Conservation (phyloP, 1,140 invertebrate genomes). For the Euura saliciscinereae region DNA sequence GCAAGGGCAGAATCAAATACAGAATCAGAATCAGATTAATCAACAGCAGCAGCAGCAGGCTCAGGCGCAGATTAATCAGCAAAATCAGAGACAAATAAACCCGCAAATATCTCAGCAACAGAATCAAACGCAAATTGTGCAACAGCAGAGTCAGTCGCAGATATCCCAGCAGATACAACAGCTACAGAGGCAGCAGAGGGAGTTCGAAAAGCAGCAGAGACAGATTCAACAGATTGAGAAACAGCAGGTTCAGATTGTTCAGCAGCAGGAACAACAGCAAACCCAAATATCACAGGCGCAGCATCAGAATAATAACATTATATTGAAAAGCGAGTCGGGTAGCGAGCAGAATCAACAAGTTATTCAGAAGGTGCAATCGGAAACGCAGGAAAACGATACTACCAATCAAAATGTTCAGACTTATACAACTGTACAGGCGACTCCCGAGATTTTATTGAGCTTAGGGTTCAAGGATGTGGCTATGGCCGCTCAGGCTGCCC, state of each 20-base stretch:
- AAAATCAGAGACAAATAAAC: conserved; percentile 39
- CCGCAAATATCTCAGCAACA: conserved; percentile 26
- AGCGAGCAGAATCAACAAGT: conserved; percentile 46
- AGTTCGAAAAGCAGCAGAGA: conserved; percentile 52
- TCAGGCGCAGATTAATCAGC: conserved; percentile 27
- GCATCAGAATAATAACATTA: conserved; percentile 52
- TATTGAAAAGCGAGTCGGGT: conserved; percentile 48
- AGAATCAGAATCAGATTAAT: conserved; percentile 49
- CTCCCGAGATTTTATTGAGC: conserved; percentile 55
- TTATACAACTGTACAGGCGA: conserved; percentile 51
- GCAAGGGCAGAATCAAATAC: conserved; percentile 20
- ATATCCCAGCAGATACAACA: conserved; percentile 53
- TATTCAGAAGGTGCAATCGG: conserved; percentile 45
- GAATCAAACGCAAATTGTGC: conserved; percentile 29
- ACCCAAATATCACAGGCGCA: conserved; percentile 38
- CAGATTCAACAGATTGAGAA: conserved; percentile 52
- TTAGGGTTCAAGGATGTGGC: conserved; percentile 50
- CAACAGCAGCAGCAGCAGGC: conserved; percentile 40
- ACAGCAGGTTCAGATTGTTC: conserved; percentile 32
- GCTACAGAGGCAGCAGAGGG: conserved; percentile 49
- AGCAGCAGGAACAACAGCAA: conserved; percentile 37
- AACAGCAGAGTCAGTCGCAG: conserved; percentile 36
- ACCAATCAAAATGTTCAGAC: conserved; percentile 35
- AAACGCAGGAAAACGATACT: conserved; percentile 44
- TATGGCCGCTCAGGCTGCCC: conserved; percentile 36